Evolutionary conservation across 2,888 invertebrate species (phyloP).

Genomic region (Drosophila mimetica): DNA sequence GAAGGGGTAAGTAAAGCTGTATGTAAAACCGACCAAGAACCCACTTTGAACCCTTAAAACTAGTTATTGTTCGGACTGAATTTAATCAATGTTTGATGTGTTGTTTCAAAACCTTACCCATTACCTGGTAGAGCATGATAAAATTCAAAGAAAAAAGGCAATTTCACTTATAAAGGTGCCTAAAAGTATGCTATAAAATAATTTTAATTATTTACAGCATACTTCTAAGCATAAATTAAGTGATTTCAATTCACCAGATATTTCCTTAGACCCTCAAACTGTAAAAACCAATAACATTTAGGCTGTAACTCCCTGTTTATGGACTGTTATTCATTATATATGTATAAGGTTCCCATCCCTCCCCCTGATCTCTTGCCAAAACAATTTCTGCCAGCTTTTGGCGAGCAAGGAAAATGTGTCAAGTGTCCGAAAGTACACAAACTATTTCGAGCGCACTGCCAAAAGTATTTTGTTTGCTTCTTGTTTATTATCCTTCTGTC

Average conservation of each 20-base stretch:
- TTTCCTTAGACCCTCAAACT: background rate
- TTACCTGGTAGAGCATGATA: constrained; percentile 17
- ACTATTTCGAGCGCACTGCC: constrained; percentile 33
- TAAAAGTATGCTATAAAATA: background rate
- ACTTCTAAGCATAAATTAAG: too few species aligned
- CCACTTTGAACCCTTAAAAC: constrained; percentile 4
- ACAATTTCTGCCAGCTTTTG: constrained; percentile 15
- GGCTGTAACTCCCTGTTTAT: constrained; percentile 3
- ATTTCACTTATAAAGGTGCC: background rate
- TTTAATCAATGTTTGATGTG: constrained; percentile 32
- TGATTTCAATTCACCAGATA: too few species aligned
- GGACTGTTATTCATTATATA: constrained; percentile 10
- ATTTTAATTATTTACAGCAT: too few species aligned
- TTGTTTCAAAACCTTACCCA: constrained; percentile 6
- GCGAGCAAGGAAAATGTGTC: constrained; percentile 42
- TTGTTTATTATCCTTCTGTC: constrained; percentile 18
- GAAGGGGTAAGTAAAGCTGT: constrained; percentile 82
- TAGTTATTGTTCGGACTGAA: constrained; percentile 14
- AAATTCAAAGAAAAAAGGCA: background rate
- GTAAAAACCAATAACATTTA: background rate
- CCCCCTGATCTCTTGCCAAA: constrained; percentile 24
- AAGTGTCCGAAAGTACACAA: constrained; percentile 28
- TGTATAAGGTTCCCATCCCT: constrained; percentile 13
- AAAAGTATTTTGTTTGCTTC: constrained; percentile 34
- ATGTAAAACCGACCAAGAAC: constrained; percentile 11